These are phyloP conservation scores for Euplagia quadripunctaria DNA, from an alignment of 2,888 invertebrate genomes.

Conservation along the genomic window DNA sequence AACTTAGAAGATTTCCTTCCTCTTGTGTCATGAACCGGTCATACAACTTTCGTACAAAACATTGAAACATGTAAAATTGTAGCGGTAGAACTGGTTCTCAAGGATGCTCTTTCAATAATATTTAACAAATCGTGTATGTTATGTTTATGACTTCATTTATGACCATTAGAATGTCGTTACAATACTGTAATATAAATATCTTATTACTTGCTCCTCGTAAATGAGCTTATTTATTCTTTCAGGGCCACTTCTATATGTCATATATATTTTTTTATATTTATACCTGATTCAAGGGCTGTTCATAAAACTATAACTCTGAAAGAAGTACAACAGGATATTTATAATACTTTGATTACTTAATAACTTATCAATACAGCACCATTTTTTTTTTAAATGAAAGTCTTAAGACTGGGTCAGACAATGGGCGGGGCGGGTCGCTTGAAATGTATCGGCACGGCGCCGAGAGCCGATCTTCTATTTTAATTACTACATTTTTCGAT, in stretches of 20 bases:
- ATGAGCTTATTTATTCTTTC: neutral
- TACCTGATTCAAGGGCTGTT: too few species aligned
- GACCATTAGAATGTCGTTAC: neutral
- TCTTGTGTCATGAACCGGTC: neutral
- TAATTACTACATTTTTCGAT: too few species aligned
- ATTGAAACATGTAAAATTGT: constrained; percentile 25
- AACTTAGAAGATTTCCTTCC: constrained; percentile 4
- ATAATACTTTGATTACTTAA: too few species aligned
- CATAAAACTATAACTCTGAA: too few species aligned
- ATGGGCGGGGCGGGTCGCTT: too few species aligned
- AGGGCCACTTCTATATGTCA: neutral
- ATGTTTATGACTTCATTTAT: neutral
- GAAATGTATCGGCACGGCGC: too few species aligned
- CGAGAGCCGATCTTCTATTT: too few species aligned
- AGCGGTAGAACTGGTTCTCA: constrained; percentile 48
- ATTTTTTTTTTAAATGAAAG: too few species aligned
- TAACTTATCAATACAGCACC: too few species aligned
- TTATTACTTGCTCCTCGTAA: neutral
- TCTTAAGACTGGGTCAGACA: too few species aligned
- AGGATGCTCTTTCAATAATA: constrained; percentile 43
- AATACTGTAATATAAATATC: neutral
- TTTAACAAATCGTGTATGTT: constrained; percentile 17
- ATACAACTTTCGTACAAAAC: constrained; percentile 33
- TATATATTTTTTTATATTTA: too few species aligned
- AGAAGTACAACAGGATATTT: too few species aligned